phyloP scores from a whole-genome alignment of 2,113 vertebrate genomes.

The Pygoscelis adeliae region DNA sequence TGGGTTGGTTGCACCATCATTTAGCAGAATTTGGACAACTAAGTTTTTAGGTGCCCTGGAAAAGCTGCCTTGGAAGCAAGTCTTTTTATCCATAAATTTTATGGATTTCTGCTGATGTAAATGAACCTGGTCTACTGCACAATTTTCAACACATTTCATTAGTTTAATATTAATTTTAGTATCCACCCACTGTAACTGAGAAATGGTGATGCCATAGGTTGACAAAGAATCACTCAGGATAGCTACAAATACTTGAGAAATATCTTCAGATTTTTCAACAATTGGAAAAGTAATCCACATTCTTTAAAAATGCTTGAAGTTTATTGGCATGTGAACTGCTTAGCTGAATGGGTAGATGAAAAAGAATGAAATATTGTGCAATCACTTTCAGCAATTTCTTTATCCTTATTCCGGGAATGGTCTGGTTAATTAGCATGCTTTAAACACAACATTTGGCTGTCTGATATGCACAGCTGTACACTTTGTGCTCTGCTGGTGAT shows the following conservation, averaged over 20 bases:
- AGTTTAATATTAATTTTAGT: not conserved
- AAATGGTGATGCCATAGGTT: not conserved
- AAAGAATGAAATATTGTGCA: slow-evolving; percentile 22
- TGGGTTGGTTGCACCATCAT: not conserved
- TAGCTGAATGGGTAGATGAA: not conserved
- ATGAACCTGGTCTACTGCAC: not conserved
- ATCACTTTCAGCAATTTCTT: slow-evolving; percentile 1
- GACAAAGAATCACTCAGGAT: not conserved
- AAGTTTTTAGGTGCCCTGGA: not conserved
- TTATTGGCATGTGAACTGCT: slow-evolving; percentile 9
- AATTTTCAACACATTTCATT: not conserved
- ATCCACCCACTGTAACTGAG: not conserved
- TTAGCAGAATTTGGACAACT: not conserved
- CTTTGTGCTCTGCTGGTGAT: slow-evolving; percentile 33
- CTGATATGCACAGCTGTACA: slow-evolving; percentile 42
- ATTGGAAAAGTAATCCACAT: not conserved
- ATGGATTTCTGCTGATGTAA: not conserved
- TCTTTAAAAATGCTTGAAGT: slow-evolving; percentile 21
- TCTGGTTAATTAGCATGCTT: slow-evolving; percentile 40
- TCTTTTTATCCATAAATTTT: not conserved
- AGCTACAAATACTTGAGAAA: not conserved
- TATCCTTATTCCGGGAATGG: slow-evolving; percentile 25
- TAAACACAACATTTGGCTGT: slow-evolving; percentile 35
- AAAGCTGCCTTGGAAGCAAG: not conserved
- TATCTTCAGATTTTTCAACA: slow-evolving; percentile 26